Evolutionary conservation across 2,888 invertebrate genomes (phyloP).

Genomic region (Agrypnus murinus): DNA sequence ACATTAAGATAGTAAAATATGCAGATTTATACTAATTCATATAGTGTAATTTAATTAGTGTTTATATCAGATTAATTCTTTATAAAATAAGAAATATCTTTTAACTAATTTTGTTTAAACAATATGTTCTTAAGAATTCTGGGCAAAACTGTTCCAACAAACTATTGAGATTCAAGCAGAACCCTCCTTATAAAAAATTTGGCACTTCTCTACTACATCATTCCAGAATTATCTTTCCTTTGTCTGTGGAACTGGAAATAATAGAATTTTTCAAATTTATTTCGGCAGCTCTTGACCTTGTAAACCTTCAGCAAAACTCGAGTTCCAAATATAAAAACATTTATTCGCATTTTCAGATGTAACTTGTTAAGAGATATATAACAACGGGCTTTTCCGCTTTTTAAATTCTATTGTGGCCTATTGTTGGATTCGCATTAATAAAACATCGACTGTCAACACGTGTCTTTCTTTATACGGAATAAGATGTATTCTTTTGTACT

Average conservation of each 20-base stretch:
- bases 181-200: no score
- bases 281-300: conserved; percentile 25
- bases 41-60: no score
- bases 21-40: no score
- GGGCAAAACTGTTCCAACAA: no score
- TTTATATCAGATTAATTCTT: no score
- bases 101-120: no score
- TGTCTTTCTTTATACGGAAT: conserved; percentile 39
- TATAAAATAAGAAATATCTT: no score
- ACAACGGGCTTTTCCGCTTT: conserved; percentile 17
- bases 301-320: background rate
- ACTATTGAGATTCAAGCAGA: no score
- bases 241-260: conserved; percentile 36
- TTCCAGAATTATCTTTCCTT: conserved; percentile 30
- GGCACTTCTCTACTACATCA: background rate
- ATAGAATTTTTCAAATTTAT: conserved; percentile 24
- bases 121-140: no score
- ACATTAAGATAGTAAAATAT: no score
- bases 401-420: conserved; percentile 35
- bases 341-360: conserved; percentile 21
- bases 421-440: conserved; percentile 35
- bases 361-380: conserved; percentile 35
- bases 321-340: conserved; percentile 17
- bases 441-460: conserved; percentile 40
- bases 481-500: conserved; percentile 28